Conservation (phyloP, 2,888 invertebrate species). For the Beris morrisii region DNA sequence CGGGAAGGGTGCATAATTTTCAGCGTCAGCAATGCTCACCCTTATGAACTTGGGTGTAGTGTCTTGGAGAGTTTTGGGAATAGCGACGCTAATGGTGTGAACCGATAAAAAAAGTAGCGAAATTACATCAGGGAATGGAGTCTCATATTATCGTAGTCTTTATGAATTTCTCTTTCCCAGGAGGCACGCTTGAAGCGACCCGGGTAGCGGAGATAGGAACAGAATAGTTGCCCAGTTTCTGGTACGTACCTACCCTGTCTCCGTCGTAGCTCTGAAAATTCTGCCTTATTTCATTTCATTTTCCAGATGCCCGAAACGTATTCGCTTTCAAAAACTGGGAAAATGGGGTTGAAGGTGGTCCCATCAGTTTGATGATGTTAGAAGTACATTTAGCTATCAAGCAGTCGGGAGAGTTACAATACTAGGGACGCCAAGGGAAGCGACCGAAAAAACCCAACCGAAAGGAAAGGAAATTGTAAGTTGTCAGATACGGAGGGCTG, state of each 20-base stretch:
- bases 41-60: too few relatives aligned
- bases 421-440: too few relatives aligned
- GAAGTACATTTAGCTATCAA: slow-evolving; percentile 13
- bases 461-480: slow-evolving; percentile 37
- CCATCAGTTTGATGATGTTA: slow-evolving; percentile 1
- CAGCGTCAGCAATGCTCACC: too few relatives aligned
- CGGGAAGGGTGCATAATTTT: too few relatives aligned
- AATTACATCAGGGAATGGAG: slow-evolving; percentile 21
- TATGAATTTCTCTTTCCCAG: slow-evolving; percentile 17
- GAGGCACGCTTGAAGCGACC: not conserved
- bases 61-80: too few relatives aligned
- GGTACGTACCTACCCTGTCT: too few relatives aligned
- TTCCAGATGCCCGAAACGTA: not conserved
- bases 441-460: not conserved
- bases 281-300: too few relatives aligned
- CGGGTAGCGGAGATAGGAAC: not conserved
- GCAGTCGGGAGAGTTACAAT: not conserved
- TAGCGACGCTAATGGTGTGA: slow-evolving; percentile 19
- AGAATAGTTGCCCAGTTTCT: slow-evolving; percentile 7
- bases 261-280: not conserved
- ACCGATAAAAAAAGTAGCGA: slow-evolving; percentile 18
- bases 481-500: slow-evolving; percentile 42
- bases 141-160: slow-evolving; percentile 15
- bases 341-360: not conserved
- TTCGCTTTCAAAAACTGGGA: not conserved